Base-by-base conservation (phyloP, 30 jellyfish, hydroid and myxozoan genomes). In the Rhopilema esculentum region DNA sequence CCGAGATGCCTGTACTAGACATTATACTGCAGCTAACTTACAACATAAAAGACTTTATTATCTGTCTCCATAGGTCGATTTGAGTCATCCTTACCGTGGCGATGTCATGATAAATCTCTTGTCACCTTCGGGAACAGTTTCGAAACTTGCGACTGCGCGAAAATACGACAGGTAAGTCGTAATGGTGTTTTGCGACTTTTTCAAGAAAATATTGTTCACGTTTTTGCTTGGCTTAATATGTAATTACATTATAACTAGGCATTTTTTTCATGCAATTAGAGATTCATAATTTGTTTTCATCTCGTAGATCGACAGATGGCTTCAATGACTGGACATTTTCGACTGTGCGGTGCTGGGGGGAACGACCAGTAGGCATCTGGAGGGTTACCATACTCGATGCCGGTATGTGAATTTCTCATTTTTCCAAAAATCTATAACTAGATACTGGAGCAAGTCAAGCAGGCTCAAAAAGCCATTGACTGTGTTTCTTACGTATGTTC, bases 261-360 rank as follows among this genome's bases (percentile, higher is more conserved):
- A n/a, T n/a, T n/a, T n/a, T n/a, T n/a, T n/a, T n/a, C n/a, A n/a
- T n/a, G n/a, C n/a, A n/a, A n/a, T n/a, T n/a, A n/a, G n/a, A n/a
- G n/a, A n/a, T n/a, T n/a, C n/a, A n/a, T n/a, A n/a, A n/a, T n/a
- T n/a, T n/a, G n/a, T n/a, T n/a, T n/a, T n/a, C n/a, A n/a, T n/a
- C n/a, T n/a, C 78, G 15, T 68, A 95, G 99, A 71, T 95, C 99
- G 7, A 28, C 88, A 1, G 99, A 95, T 50, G 99, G 99, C 17
- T 95, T 95, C 77, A 52, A 31, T 15, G 99, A 95, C 74, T 95
- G 99, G 99, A 95, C 99, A 27, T 95, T 95, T 73, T 95, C 99
- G 28, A 90, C 99, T 49, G 99, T 95, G 8, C 95, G 99, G 32
- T 95, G 92, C 71, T 95, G 99, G 99, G 99, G 99, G 18, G 99